Percentiles rank a stretch among this genome's conserved stretches.
Conservation (phyloP, 2,797 vertebrate species). For the Buphagus erythrorhynchus region DNA sequence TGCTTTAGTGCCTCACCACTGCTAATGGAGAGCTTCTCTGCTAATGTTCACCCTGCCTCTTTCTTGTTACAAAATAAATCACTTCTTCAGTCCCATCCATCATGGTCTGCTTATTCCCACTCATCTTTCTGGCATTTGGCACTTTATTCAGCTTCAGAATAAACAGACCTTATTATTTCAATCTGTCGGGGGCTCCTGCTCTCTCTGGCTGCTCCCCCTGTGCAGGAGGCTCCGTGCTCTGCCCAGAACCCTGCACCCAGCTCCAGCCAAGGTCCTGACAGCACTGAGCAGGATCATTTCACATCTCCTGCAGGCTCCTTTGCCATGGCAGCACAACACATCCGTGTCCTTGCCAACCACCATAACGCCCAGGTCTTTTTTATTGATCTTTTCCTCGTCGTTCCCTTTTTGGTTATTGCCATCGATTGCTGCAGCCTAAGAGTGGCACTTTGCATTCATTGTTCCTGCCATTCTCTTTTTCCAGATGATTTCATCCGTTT, state of each 20-base stretch:
- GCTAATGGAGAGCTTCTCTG: constrained; percentile 8
- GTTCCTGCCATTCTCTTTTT: neutral
- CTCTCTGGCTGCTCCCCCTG: neutral
- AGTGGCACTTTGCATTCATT: neutral
- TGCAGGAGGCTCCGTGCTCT: neutral
- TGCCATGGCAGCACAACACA: neutral
- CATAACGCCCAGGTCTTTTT: neutral
- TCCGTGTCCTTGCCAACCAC: neutral
- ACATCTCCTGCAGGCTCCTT: neutral
- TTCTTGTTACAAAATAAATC: constrained; percentile 28
- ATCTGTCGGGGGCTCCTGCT: neutral
- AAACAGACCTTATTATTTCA: constrained; percentile 45
- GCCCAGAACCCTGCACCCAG: neutral
- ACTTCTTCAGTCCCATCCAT: constrained; percentile 11
- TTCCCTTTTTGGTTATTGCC: neutral
- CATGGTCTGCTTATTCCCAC: constrained; percentile 25
- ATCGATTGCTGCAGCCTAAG: neutral
- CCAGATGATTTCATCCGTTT: neutral
- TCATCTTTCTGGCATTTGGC: constrained; percentile 34
- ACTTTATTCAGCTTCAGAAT: constrained; percentile 9
- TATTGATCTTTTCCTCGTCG: neutral
- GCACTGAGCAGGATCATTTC: neutral
- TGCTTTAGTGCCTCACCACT: neutral
- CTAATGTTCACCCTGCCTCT: neutral
- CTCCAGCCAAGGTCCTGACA: neutral